phyloP scores from a whole-genome alignment of 37 sponge, comb jelly and placozoan species.

The Aplysina aerophoba region DNA sequence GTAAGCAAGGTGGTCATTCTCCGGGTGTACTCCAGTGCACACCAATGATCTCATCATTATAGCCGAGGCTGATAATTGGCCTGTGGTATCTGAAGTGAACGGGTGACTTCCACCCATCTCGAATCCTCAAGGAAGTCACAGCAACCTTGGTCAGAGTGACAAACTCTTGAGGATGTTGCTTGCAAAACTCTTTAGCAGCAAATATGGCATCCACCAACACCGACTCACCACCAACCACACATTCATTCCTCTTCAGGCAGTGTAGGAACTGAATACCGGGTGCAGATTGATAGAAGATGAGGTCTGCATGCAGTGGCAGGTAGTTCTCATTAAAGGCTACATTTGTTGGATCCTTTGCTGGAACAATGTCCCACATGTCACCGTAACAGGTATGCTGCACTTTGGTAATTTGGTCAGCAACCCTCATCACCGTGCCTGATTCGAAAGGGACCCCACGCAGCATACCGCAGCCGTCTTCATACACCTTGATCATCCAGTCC shows the following conservation, averaged over 20 bases:
- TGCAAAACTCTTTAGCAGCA: conserved; percentile 65
- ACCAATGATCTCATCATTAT: conserved; percentile 12
- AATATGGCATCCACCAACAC: conserved; percentile 53
- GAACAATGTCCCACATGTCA: background rate
- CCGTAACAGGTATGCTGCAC: background rate
- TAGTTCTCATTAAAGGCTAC: background rate
- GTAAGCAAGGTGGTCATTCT: background rate
- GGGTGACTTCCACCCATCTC: conserved; percentile 30
- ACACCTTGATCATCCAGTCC: conserved; percentile 12
- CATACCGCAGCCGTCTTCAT: background rate
- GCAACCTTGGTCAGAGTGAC: conserved; percentile 54
- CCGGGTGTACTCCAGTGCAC: background rate
- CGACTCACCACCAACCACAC: conserved; percentile 69
- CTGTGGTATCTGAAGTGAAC: background rate
- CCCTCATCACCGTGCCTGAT: background rate
- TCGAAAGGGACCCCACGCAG: background rate
- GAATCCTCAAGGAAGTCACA: conserved; percentile 58
- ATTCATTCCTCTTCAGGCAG: conserved; percentile 35
- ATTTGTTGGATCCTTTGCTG: background rate
- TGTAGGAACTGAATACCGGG: background rate
- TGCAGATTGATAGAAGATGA: background rate
- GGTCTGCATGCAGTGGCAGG: background rate
- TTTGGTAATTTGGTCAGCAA: background rate
- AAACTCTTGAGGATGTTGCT: conserved; percentile 53
- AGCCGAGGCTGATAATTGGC: background rate